A percentile compares a stretch with the other conserved stretches of the same genome.
These are phyloP conservation scores for Coleophora deauratella DNA, from an alignment of 2,888 invertebrate species.

Conservation along the genomic window DNA sequence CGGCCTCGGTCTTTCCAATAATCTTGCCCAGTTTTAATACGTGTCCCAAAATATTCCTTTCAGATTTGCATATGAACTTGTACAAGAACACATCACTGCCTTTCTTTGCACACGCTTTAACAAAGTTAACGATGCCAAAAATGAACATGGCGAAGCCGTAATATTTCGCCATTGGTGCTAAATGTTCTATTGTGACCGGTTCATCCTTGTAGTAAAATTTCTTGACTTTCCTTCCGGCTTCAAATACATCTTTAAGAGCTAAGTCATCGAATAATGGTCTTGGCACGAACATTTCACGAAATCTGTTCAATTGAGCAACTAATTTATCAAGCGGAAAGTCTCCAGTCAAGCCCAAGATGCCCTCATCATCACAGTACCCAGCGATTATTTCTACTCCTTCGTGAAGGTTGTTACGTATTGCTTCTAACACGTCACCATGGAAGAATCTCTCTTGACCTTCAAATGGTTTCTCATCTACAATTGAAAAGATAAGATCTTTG, in stretches of 20 bases:
- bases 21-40: constrained; percentile 10
- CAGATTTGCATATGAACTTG: constrained; percentile 31
- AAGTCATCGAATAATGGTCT: constrained; percentile 24
- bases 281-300: constrained; percentile 35
- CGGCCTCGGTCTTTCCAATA: constrained; percentile 16
- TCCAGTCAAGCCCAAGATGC: constrained; percentile 33
- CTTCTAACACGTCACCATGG: constrained; percentile 34
- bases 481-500: not conserved
- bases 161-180: not conserved
- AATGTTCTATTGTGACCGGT: constrained; percentile 16
- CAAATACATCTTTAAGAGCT: constrained; percentile 27
- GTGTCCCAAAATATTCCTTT: constrained; percentile 25
- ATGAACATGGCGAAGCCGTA: not conserved
- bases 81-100: constrained; percentile 29
- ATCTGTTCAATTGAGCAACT: constrained; percentile 26
- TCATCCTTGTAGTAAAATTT: constrained; percentile 33
- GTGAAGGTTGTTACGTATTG: constrained; percentile 57
- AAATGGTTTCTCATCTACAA: constrained; percentile 33
- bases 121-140: not conserved
- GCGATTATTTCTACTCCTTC: constrained; percentile 77
- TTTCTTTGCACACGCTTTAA: not conserved
- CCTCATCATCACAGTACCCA: constrained; percentile 82
- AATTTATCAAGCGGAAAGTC: constrained; percentile 15
- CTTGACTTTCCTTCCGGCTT: constrained; percentile 30
- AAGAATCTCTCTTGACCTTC: constrained; percentile 37